Evolutionary conservation across 2,888 invertebrate species (phyloP), one percentile per base, ranked within the genome.

Genomic region (Alsophila aescularia): DNA sequence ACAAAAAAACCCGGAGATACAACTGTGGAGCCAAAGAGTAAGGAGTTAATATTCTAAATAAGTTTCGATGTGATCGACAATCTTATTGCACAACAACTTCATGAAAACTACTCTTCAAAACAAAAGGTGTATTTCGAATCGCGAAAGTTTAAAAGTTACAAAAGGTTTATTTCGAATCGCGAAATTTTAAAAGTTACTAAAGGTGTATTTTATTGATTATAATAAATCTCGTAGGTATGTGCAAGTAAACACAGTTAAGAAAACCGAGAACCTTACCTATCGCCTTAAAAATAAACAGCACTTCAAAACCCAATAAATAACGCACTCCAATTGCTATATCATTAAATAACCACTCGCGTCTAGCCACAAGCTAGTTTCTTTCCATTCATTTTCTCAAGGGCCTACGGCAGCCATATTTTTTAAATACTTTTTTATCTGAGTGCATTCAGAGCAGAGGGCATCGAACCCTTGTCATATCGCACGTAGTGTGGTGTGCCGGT

Each of bases 381-480:
- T 35, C 37, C 54, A 59, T 57, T 62, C 52, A 55, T 50, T 51
- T 47, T 60, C 58, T 58, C 52, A 45, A 62, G 58, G 32, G 51
- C 37, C 49, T 36, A 32, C 13, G 32, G 29, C 36, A 27, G 55
- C 40, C 37, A 54, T 42, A 31, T 45, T 55, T 44, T 58, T 56
- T 61, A 60, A 59, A 64, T 67, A 64, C 58, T 64, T 72, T 74
- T 73, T 76, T 72, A 69, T 71, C 70, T 69, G 47, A 78, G 73
- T 77, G 85, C 83, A 81, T 75, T 79, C 77, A 79, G 72, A 71
- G 68, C 64, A 62, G 70, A 70, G 85, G 69, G 60, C 82, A 60
- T 77, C 77, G 85, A 81, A 79, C 88, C 71, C 70, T 58, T 66
- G 71, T 77, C 87, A 85, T 89, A 89, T 89, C 85, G 87, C 89